Evolutionary conservation across 2,113 vertebrate species (phyloP).

Genomic region (Falcunculus frontatus): DNA sequence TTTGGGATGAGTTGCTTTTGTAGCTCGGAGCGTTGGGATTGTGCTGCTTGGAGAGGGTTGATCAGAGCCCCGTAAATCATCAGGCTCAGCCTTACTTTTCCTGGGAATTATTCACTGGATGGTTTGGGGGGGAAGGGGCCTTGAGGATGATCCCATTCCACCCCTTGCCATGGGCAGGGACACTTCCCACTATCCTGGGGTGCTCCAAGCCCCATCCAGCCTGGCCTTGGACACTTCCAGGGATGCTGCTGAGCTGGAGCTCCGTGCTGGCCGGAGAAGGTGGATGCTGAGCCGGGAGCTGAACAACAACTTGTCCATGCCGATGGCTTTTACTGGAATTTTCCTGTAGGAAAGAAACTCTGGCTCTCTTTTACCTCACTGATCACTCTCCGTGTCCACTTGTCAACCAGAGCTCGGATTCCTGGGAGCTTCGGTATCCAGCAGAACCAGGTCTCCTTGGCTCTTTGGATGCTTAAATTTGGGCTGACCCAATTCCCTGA

Average conservation of each 20-base stretch:
- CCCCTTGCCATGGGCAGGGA: accelerated
- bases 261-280: not conserved
- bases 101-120: not conserved
- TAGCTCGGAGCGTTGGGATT: accelerated
- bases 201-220: accelerated
- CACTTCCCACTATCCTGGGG: accelerated
- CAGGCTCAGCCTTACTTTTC: not conserved
- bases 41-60: not conserved
- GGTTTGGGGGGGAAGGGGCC: not conserved
- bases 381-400: accelerated
- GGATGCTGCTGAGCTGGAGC: not conserved
- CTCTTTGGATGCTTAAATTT: not conserved
- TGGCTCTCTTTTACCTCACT: accelerated
- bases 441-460: not conserved
- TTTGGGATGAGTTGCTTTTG: not conserved
- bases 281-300: not conserved
- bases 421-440: not conserved
- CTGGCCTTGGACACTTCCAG: not conserved
- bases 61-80: accelerated
- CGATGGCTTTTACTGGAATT: not conserved
- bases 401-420: accelerated
- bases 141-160: not conserved
- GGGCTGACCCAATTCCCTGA: not conserved
- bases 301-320: accelerated
- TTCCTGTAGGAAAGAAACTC: not conserved